Conservation (phyloP, 1,140 invertebrate species). For the Lerema accius region DNA sequence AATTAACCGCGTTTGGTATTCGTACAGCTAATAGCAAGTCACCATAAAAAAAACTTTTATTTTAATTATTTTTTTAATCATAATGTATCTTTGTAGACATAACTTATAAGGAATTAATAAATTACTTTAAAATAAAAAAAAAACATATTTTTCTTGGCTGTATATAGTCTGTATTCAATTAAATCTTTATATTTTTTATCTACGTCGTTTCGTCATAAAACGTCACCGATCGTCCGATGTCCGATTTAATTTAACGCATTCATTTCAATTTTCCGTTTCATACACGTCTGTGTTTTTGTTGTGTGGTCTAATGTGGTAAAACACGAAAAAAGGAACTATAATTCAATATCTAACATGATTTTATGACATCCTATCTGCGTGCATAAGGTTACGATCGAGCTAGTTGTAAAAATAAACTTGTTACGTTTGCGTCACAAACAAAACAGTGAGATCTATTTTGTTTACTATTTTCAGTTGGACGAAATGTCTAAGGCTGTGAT, state of each 20-base stretch:
- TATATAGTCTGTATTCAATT: neutral
- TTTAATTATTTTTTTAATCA: no score
- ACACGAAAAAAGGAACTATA: slow-evolving; percentile 29
- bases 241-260: slow-evolving; percentile 43
- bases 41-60: no score
- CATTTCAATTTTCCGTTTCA: slow-evolving; percentile 60
- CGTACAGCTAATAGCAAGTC: no score
- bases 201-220: slow-evolving; percentile 41
- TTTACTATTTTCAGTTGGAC: slow-evolving; percentile 72
- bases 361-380: slow-evolving; percentile 59
- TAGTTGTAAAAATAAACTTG: slow-evolving; percentile 67
- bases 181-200: slow-evolving; percentile 24
- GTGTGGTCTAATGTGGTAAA: slow-evolving; percentile 52
- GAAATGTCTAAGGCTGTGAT: slow-evolving; percentile 75
- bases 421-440: slow-evolving; percentile 75
- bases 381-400: slow-evolving; percentile 43
- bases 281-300: slow-evolving; percentile 50
- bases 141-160: no score
- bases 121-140: no score
- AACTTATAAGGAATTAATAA: no score
- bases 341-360: slow-evolving; percentile 51
- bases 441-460: slow-evolving; percentile 67
- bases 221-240: slow-evolving; percentile 63
- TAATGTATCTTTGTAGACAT: no score
- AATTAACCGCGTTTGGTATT: no score